Conservation (phyloP, 2,113 vertebrate species). For the Ellobius talpinus region DNA sequence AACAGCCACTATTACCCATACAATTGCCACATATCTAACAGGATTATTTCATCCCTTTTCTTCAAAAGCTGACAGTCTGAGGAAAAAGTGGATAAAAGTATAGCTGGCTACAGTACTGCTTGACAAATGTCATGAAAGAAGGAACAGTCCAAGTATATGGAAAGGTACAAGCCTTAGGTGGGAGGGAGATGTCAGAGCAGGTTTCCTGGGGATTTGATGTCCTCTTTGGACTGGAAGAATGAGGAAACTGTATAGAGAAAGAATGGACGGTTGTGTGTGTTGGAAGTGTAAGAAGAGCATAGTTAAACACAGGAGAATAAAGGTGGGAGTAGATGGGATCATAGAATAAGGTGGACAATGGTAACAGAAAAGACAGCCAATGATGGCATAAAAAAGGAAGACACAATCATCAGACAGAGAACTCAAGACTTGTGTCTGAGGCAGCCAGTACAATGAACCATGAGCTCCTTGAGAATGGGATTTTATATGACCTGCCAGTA, state of each 20-base stretch:
- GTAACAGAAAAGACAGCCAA: not conserved
- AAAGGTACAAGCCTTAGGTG: not conserved
- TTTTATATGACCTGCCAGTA: not conserved
- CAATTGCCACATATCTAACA: not conserved
- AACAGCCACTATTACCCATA: not conserved
- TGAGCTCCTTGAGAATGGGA: not conserved
- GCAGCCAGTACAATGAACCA: no score
- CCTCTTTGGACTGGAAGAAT: not conserved
- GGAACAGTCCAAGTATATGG: not conserved
- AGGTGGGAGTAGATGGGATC: not conserved
- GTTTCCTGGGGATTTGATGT: not conserved
- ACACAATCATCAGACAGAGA: rapidly evolving
- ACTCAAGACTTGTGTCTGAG: rapidly evolving
- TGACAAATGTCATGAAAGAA: not conserved
- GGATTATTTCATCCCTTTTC: not conserved
- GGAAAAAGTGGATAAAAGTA: not conserved
- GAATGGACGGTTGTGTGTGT: not conserved
- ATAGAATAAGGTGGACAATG: not conserved
- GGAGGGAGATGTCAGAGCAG: not conserved
- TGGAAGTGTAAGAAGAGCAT: not conserved
- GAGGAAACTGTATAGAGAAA: not conserved
- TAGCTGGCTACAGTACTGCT: not conserved
- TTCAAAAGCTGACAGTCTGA: not conserved
- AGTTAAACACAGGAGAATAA: not conserved
- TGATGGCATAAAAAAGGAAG: not conserved